A percentile compares a stretch with the other conserved stretches of the same genome.
These are phyloP conservation scores for Trypoxylon attenuatum DNA, from an alignment of 2,888 invertebrate species.

Conservation along the genomic window DNA sequence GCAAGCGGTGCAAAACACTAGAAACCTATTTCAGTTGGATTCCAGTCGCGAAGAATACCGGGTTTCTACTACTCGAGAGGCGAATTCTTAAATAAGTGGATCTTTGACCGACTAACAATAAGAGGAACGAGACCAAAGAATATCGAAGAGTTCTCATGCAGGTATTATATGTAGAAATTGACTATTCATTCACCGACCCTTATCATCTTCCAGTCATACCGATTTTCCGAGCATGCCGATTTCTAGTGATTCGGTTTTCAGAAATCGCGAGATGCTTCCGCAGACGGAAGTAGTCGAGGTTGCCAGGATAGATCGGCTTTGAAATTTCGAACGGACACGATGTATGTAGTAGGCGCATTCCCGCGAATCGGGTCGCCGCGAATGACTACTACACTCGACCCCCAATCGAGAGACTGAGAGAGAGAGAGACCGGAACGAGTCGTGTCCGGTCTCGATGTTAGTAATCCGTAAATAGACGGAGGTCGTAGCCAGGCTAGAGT, in stretches of 20 bases:
- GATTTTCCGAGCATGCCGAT: too few species aligned
- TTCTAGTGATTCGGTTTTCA: too few species aligned
- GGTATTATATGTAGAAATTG: too few species aligned
- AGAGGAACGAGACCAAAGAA: background rate
- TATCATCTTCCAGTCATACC: too few species aligned
- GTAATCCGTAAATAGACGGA: slow-evolving; percentile 53
- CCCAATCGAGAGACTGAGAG: too few species aligned
- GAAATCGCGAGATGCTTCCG: too few species aligned
- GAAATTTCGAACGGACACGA: slow-evolving; percentile 18
- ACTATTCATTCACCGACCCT: too few species aligned
- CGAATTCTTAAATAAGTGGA: slow-evolving; percentile 37
- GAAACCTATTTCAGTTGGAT: too few species aligned
- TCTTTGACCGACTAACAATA: background rate
- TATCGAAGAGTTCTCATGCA: too few species aligned
- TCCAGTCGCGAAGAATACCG: too few species aligned
- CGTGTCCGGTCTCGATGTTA: slow-evolving; percentile 52
- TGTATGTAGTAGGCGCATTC: slow-evolving; percentile 14
- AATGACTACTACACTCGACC: slow-evolving; percentile 48
- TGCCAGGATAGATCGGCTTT: background rate
- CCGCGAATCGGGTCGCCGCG: slow-evolving; percentile 38
- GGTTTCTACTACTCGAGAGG: slow-evolving; percentile 31
- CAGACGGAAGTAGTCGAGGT: too few species aligned
- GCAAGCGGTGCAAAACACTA: too few species aligned
- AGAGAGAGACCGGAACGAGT: slow-evolving; percentile 50
- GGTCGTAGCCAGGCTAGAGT: slow-evolving; percentile 36